Conservation (phyloP, 2,113 vertebrate genomes). For the Diphyllodes magnificus region DNA sequence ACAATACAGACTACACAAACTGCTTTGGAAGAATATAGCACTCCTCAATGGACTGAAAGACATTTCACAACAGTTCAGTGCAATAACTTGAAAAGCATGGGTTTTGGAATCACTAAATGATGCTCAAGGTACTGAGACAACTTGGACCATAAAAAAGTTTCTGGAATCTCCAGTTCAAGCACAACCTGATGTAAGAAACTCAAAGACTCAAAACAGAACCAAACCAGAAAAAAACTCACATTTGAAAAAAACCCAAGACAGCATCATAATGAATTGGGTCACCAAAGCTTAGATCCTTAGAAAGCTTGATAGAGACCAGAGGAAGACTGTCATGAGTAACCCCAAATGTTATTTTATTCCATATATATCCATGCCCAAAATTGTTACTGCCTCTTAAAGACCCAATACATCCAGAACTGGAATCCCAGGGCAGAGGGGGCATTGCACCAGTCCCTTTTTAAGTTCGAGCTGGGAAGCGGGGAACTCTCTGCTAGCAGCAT, state of each 20-base stretch:
- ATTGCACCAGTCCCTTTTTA: background rate
- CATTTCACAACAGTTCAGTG: background rate
- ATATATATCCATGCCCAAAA: background rate
- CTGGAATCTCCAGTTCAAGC: background rate
- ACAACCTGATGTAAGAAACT: background rate
- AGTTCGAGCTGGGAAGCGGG: fast-evolving
- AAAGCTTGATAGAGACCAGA: background rate
- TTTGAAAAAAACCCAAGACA: background rate
- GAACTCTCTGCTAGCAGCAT: background rate
- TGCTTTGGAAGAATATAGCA: background rate
- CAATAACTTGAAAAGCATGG: background rate
- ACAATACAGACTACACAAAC: background rate
- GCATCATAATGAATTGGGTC: background rate
- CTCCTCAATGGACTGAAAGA: background rate
- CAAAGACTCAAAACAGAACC: background rate
- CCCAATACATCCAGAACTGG: fast-evolving
- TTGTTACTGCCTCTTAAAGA: background rate
- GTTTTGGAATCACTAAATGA: background rate
- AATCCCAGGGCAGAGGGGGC: background rate
- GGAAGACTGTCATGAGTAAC: background rate
- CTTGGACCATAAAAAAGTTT: background rate
- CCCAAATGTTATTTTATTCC: background rate
- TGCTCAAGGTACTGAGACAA: background rate
- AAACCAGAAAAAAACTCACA: background rate
- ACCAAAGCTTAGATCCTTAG: background rate